phyloP scores from a whole-genome alignment of 1,140 invertebrate genomes.

The Octopus bimaculoides region DNA sequence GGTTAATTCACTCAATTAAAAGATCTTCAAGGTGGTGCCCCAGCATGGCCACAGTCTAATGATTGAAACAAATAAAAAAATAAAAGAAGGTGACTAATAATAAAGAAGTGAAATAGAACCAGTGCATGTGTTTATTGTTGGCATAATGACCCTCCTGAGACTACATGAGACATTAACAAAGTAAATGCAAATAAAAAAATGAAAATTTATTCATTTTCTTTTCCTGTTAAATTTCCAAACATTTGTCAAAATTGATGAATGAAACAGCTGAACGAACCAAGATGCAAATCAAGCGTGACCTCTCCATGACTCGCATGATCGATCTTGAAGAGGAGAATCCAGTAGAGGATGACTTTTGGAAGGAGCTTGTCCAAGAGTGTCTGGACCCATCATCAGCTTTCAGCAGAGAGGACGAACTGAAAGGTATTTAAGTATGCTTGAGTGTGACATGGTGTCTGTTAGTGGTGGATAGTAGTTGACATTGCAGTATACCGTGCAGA shows the following conservation, averaged over 20 bases:
- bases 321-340: slow-evolving; percentile 25
- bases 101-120: no score
- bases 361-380: slow-evolving; percentile 27
- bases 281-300: slow-evolving; percentile 28
- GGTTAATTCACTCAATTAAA: no score
- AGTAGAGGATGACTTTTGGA: slow-evolving; percentile 42
- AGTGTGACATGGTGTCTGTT: not conserved
- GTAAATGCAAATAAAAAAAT: no score
- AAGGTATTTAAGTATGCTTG: slow-evolving; percentile 26
- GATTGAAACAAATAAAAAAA: no score
- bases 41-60: no score
- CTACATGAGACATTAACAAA: no score
- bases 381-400: slow-evolving; percentile 42
- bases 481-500: no score
- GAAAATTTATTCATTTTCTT: not conserved
- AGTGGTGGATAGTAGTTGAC: not conserved
- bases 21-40: no score
- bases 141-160: no score
- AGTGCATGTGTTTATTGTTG: no score
- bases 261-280: slow-evolving; percentile 32
- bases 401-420: slow-evolving; percentile 38
- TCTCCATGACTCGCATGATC: slow-evolving; percentile 27
- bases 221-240: not conserved
- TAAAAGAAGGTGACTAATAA: no score
- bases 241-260: not conserved